Evolutionary conservation across 2,888 invertebrate species (phyloP).

Genomic region (Calameuta pallipes): DNA sequence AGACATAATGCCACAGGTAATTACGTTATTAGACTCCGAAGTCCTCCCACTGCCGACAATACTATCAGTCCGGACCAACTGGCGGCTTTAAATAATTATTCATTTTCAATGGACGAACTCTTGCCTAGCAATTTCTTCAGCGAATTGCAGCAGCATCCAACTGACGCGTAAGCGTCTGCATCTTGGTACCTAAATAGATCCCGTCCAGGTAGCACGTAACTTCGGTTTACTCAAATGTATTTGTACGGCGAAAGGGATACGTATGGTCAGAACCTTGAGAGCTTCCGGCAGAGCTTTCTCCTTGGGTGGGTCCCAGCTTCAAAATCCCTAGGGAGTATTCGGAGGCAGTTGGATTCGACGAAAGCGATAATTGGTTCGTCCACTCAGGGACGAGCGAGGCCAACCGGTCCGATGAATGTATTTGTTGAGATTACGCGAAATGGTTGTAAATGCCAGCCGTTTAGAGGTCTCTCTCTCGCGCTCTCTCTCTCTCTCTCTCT

Average conservation of each 20-base stretch:
- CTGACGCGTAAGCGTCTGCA: too few species aligned
- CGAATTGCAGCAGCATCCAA: too few species aligned
- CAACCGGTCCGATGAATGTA: slow-evolving; percentile 56
- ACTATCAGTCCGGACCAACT: slow-evolving; percentile 40
- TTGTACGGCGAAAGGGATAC: too few species aligned
- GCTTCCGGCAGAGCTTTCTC: too few species aligned
- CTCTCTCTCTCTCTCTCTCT: slow-evolving; percentile 8
- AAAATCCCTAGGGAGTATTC: too few species aligned
- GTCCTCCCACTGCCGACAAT: slow-evolving; percentile 33
- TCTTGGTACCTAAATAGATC: too few species aligned
- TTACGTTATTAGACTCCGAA: slow-evolving; percentile 45
- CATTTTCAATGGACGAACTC: slow-evolving; percentile 13
- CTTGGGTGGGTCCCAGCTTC: too few species aligned
- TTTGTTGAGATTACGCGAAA: slow-evolving; percentile 64
- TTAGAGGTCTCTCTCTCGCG: slow-evolving; percentile 25
- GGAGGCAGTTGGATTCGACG: not conserved
- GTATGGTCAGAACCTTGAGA: too few species aligned
- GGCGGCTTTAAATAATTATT: slow-evolving; percentile 37
- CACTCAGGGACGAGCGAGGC: slow-evolving; percentile 41
- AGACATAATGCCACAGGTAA: slow-evolving; percentile 40
- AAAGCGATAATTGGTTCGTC: slow-evolving; percentile 55
- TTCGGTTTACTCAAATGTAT: too few species aligned
- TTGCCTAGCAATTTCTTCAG: too few species aligned
- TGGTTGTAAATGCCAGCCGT: slow-evolving; percentile 57
- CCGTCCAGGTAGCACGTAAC: too few species aligned